Evolutionary conservation across 2,113 vertebrate genomes (phyloP).

Genomic region (Nesospiza acunhae): DNA sequence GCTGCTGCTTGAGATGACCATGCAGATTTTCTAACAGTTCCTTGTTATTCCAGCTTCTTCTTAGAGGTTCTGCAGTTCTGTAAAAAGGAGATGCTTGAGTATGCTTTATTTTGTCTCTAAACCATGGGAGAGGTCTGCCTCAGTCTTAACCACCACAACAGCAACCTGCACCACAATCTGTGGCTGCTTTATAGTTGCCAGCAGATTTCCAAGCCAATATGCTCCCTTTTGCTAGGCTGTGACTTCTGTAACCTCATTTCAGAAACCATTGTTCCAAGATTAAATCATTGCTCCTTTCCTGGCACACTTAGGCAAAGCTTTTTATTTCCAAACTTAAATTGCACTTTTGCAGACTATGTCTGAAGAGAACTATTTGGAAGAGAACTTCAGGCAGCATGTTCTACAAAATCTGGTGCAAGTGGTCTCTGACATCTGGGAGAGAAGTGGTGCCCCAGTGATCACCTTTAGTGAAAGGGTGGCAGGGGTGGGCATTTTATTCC

Average conservation of each 20-base stretch:
- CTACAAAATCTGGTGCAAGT: not conserved
- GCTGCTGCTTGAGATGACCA: not conserved
- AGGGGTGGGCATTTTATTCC: not conserved
- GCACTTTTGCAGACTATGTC: not conserved
- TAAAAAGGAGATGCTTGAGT: not conserved
- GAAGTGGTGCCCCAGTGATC: fast-evolving
- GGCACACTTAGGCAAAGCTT: fast-evolving
- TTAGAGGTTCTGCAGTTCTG: not conserved
- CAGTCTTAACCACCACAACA: not conserved
- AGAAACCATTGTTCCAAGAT: not conserved
- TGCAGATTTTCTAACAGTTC: not conserved
- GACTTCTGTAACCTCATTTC: not conserved
- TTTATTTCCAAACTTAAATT: not conserved
- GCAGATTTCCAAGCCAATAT: not conserved
- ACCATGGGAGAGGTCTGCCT: not conserved
- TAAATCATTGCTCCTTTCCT: not conserved
- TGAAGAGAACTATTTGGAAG: not conserved
- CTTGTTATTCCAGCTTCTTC: not conserved
- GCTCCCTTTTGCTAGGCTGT: not conserved
- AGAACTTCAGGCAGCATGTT: not conserved
- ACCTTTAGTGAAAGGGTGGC: fast-evolving
- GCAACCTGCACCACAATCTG: not conserved
- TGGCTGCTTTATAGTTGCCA: not conserved
- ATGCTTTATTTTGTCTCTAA: not conserved
- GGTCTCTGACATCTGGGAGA: not conserved